Base-by-base conservation (phyloP, 2,113 vertebrate species). In the Pelecanus crispus region DNA sequence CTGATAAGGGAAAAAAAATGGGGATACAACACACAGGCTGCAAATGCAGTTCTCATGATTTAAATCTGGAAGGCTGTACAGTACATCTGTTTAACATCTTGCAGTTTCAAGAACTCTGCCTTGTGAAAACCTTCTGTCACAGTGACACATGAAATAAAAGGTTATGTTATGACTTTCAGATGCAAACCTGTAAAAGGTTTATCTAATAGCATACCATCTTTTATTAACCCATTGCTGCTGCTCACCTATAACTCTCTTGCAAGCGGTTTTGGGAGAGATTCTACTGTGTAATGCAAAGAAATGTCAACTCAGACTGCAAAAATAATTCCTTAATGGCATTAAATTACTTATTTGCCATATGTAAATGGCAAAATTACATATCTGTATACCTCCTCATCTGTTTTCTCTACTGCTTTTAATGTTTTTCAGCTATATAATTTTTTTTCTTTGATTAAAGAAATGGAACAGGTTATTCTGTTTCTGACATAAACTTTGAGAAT, bases 1-100 rank as follows among this genome's bases (percentile, higher is more conserved):
- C 95, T 97, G 96, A 97, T 98, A 98, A 97, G 97, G 92, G 44
- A 38, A 86, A 92, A 92, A 91, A 96, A 83, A 67, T 65, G 77
- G 93, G 81, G 68, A 87, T 96, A 93, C 79, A 97, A 85, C 89
- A 65, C 81, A 96, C 73, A 95, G 94, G 92, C 94, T 97, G 90
- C 91, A 98, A 98, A 94, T 96, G 95, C 84, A 95, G 95, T 95
- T 96, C 95, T 98, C 92, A 71, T 97, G 88, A 96, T 97, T 97
- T 96, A 94, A 96, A 97, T 90, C 97, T 97, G 97, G 97, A 98
- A 97, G 93, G 59, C 49, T 96, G 53, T 71, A 40, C 52, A 50
- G 91, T 97, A 97, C 98, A 98, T 98, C 98, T 98, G 98, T 95
- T 98, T 97, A 98, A 97, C 97, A 98, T 98, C 97, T 98, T 98